Base-by-base conservation (phyloP, 1,140 invertebrate genomes). In the Delia radicum region DNA sequence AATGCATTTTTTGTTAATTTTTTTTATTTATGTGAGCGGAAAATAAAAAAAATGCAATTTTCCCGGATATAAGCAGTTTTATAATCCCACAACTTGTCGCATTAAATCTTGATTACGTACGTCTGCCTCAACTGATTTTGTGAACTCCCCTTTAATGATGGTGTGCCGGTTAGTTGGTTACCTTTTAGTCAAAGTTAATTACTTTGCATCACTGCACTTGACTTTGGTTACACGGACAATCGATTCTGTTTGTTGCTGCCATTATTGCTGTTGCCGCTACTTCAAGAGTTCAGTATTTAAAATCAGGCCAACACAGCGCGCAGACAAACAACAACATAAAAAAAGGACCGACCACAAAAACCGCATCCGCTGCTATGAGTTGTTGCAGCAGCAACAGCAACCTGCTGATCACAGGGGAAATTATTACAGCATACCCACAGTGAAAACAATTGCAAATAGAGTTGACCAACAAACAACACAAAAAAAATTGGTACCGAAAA, bases 131-230 rank as follows among this genome's bases (percentile, higher is more conserved):
- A 18, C 29, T 33, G 29, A 69, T 10, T 33, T 33, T 21, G 18
- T 12, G 29, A 2, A 8, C 18, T 21, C 48, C 18, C 18, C 48
- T 55, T 37, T 55, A 18, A 10, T 33, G 65, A 21, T 37, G n/a
- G 29, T 69, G 5, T 31, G 65, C 29, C 7, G 28, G 27, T 15
- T 67, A 29, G 28, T 69, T 69, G 65, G 65, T 69, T 69, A 69
- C 65, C 65, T 69, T 69, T 69, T 69, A 69, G 65, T 69, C 65
- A 69, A 69, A 69, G 65, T 69, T 69, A 69, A 69, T 69, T 69
- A 69, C 65, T 69, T 69, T 69, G 65, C 65, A 69, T 69, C 65
- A 69, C 65, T 69, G 65, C 65, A 69, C 65, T 69, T 69, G 65
- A 69, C 65, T 69, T 69, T 69, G 65, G 65, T 69, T 69, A 69